Conservation (phyloP, 2,113 vertebrate species). For the Callaeas wilsoni region DNA sequence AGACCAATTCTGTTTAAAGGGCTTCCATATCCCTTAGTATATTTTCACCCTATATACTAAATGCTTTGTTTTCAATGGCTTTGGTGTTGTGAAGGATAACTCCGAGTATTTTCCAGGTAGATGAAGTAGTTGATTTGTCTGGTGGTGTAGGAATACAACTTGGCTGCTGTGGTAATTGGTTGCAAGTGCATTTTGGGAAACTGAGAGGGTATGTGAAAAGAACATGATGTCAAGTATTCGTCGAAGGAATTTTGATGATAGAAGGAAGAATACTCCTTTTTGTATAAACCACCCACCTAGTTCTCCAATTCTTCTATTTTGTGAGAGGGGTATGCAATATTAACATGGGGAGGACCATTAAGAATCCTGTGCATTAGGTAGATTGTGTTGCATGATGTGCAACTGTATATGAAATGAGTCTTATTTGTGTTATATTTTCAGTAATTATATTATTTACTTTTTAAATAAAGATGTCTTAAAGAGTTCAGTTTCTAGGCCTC, state of each 20-base stretch:
- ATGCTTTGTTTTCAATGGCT: neutral
- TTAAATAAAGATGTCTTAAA: neutral
- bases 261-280: neutral
- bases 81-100: neutral
- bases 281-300: neutral
- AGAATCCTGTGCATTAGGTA: neutral
- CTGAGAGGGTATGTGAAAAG: neutral
- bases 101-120: neutral
- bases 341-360: neutral
- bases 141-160: neutral
- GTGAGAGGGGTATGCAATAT: neutral
- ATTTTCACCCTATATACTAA: fast-evolving
- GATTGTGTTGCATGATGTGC: neutral
- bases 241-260: neutral
- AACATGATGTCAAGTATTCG: neutral
- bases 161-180: neutral
- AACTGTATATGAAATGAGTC: neutral
- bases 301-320: neutral
- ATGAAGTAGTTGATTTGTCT: neutral
- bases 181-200: neutral
- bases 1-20: neutral
- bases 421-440: neutral
- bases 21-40: neutral
- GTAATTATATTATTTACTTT: neutral
- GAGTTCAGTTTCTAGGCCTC: neutral